Evolutionary conservation across 2,113 vertebrate species (phyloP), one percentile per base, ranked within the genome.

Genomic region (Sinocyclocheilus anshuiensis): DNA sequence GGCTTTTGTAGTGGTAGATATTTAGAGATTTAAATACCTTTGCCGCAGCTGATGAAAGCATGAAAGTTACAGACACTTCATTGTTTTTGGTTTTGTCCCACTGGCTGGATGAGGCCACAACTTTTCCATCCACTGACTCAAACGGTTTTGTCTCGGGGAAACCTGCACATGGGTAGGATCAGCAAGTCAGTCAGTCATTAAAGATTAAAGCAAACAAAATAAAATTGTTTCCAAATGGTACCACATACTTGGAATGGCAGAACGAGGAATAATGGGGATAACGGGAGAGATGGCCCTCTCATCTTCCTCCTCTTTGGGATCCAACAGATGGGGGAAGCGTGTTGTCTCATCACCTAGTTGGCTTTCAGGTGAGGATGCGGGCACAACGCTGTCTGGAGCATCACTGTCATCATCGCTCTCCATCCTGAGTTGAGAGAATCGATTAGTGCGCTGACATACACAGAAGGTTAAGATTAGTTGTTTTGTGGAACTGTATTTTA

Each of bases 381-480:
- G 97, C 63, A 99, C 97, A 15, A 99, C 97, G 92, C 96, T 98
- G 90, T 99, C 98, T 0, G 97, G 96, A 84, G 97, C 96, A 67
- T 99, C 98, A 0, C 96, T 96, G 84, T 99, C 98, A 0, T 99
- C 98, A 0, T 99, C 97, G 0, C 97, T 98, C 92, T 99, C 98
- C 97, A 99, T 98, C 91, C 98, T 99, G 90, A 89, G 78, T 53
- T 36, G 29, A 13, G 84, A 77, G 0, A 85, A 80, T 63, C 8
- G 5, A 36, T 18, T 16, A 55, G 50, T 82, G 89, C 39, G 0
- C 20, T n/a, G 36, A 63, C 8, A 78, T 24, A 57, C 6, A 74
- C 33, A 63, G 10, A 0, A 69, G 81, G 61, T 24, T 20, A 75
- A 7, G 84, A 86, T 55, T 10, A 77, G 72, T 33, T 10, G 0